Conservation (phyloP, 2,888 invertebrate species). For the Hololepta plana region DNA sequence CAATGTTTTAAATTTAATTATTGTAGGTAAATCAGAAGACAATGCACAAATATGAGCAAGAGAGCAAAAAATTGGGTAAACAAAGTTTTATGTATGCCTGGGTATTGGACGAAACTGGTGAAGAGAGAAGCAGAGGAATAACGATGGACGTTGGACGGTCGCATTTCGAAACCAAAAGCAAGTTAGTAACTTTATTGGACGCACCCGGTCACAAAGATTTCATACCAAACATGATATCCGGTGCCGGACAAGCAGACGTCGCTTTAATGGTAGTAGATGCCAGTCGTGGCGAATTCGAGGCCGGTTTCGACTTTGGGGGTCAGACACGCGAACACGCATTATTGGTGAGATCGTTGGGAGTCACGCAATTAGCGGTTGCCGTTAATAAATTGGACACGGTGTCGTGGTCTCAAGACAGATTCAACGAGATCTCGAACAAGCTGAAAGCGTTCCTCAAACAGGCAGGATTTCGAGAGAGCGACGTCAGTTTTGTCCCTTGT, state of each 20-base stretch:
- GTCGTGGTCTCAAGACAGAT: slow-evolving; percentile 81
- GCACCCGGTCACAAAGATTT: slow-evolving; percentile 99
- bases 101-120: slow-evolving; percentile 97
- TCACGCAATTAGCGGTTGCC: slow-evolving; percentile 84
- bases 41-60: slow-evolving; percentile 95
- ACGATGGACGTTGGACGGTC: slow-evolving; percentile 97
- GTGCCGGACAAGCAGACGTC: slow-evolving; percentile 96
- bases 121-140: slow-evolving; percentile 89
- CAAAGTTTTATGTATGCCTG: slow-evolving; percentile 97
- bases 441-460: slow-evolving; percentile 71
- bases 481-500: slow-evolving; percentile 82
- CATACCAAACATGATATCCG: slow-evolving; percentile 98
- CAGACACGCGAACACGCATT: slow-evolving; percentile 96
- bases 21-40: slow-evolving; percentile 52
- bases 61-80: slow-evolving; percentile 92
- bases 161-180: slow-evolving; percentile 75
- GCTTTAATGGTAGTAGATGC: slow-evolving; percentile 94
- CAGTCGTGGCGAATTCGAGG: slow-evolving; percentile 93
- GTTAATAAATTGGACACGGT: slow-evolving; percentile 96
- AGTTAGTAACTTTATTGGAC: slow-evolving; percentile 63
- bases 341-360: slow-evolving; percentile 74
- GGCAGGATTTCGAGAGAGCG: slow-evolving; percentile 76
- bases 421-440: slow-evolving; percentile 73
- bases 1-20: not conserved
- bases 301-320: slow-evolving; percentile 94